Conservation (phyloP, 2,888 invertebrate species). For the Chrysolina americana region DNA sequence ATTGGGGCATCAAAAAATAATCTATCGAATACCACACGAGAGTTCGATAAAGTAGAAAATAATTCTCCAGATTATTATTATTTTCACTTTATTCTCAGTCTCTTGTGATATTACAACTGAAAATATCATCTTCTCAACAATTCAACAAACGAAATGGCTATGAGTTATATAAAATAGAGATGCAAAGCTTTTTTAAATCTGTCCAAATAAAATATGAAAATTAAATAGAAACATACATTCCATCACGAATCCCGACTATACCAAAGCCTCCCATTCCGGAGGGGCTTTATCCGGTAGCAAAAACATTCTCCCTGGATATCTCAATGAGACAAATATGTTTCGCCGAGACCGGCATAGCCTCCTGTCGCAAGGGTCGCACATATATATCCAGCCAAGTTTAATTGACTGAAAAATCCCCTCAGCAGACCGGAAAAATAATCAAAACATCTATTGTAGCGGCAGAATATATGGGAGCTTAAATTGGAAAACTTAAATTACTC, state of each 20-base stretch:
- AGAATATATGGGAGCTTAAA: constrained; percentile 42
- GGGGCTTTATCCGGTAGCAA: neutral
- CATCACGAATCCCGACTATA: neutral
- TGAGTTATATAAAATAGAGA: no score
- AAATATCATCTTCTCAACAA: no score
- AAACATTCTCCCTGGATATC: constrained; percentile 16
- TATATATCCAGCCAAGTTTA: constrained; percentile 34
- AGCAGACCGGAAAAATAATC: constrained; percentile 46
- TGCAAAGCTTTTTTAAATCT: no score
- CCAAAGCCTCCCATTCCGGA: neutral
- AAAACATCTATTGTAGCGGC: constrained; percentile 39
- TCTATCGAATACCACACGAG: no score
- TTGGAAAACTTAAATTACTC: constrained; percentile 49
- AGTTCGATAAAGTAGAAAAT: no score
- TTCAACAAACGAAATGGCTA: no score
- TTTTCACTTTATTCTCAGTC: no score
- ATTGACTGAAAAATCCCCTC: constrained; percentile 44
- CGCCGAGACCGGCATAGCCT: neutral
- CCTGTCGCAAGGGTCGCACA: constrained; percentile 15
- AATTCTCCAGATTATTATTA: no score
- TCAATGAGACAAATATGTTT: constrained; percentile 14
- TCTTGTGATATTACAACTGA: no score
- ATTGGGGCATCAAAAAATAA: no score
- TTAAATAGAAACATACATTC: neutral
- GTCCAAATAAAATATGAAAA: no score